These are phyloP conservation scores for Diplodus puntazzo DNA, from an alignment of 2,797 vertebrate species.

Conservation along the genomic window DNA sequence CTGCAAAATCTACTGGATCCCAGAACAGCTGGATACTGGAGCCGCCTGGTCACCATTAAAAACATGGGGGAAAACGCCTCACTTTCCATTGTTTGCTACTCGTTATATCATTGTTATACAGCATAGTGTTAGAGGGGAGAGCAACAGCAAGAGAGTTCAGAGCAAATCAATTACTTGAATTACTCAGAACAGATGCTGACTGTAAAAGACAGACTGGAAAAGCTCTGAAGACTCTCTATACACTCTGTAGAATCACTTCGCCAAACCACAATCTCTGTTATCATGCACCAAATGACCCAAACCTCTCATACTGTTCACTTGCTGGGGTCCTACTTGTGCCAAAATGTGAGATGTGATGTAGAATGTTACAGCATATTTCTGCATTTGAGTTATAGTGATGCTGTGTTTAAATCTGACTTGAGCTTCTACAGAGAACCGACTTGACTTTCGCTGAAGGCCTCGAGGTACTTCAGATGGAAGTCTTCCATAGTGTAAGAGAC, in stretches of 20 bases:
- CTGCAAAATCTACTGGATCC: constrained; percentile 14
- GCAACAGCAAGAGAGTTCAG: constrained; percentile 41
- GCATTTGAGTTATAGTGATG: not conserved
- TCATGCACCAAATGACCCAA: not conserved
- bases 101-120: constrained; percentile 55
- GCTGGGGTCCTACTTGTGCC: not conserved
- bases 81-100: constrained; percentile 51
- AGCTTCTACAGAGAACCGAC: not conserved
- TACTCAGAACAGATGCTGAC: constrained; percentile 30
- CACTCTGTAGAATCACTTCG: constrained; percentile 7
- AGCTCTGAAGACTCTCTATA: constrained; percentile 14
- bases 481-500: not conserved
- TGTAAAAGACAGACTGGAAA: not conserved
- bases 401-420: not conserved
- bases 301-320: not conserved
- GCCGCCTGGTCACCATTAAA: constrained; percentile 17
- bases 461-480: not conserved
- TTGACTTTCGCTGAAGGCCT: constrained; percentile 1
- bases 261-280: not conserved
- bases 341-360: not conserved
- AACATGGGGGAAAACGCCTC: not conserved
- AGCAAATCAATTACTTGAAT: constrained; percentile 59
- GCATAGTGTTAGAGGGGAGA: constrained; percentile 47
- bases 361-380: not conserved
- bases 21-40: constrained; percentile 24